Percentiles rank a stretch among this genome's conserved stretches.
These are phyloP conservation scores for Apamea anceps DNA, from an alignment of 2,888 invertebrate genomes.

Conservation along the genomic window DNA sequence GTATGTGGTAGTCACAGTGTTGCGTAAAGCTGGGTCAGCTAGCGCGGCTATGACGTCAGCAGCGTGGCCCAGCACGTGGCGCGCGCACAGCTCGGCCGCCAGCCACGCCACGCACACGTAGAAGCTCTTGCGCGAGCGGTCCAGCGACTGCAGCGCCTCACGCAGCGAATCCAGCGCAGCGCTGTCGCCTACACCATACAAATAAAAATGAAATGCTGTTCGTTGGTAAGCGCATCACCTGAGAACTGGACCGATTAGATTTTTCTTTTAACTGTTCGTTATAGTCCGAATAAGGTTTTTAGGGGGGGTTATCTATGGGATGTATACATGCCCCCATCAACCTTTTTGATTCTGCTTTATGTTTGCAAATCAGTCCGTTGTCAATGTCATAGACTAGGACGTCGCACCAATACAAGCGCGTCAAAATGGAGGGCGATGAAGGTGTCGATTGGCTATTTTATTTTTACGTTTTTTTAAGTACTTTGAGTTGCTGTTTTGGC, in stretches of 20 bases:
- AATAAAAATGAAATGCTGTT: not conserved
- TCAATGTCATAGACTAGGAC: not conserved
- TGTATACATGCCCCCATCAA: not conserved
- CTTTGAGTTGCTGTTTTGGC: not conserved
- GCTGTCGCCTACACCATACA: conserved; percentile 69
- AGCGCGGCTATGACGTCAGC: conserved; percentile 65
- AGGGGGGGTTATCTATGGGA: not conserved
- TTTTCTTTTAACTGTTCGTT: not conserved
- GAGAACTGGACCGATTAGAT: not conserved
- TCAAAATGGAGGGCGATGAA: not conserved
- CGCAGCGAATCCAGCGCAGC: conserved; percentile 74
- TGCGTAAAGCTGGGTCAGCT: conserved; percentile 8
- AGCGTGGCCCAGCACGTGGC: conserved; percentile 67
- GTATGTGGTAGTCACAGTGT: conserved; percentile 24
- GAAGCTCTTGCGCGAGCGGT: conserved; percentile 74
- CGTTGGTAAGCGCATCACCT: not conserved
- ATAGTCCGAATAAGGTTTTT: not conserved
- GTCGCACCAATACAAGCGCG: not conserved
- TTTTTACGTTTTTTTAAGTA: not conserved
- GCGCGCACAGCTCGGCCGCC: conserved; percentile 66
- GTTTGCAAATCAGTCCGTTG: not conserved
- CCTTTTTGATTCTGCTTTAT: too few relatives aligned
- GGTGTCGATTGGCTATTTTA: not conserved
- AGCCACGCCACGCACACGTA: conserved; percentile 75
- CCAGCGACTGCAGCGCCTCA: conserved; percentile 74